Evolutionary conservation across 2,113 vertebrate species (phyloP), one percentile per base, ranked within the genome.

Genomic region (Salminus brasiliensis): DNA sequence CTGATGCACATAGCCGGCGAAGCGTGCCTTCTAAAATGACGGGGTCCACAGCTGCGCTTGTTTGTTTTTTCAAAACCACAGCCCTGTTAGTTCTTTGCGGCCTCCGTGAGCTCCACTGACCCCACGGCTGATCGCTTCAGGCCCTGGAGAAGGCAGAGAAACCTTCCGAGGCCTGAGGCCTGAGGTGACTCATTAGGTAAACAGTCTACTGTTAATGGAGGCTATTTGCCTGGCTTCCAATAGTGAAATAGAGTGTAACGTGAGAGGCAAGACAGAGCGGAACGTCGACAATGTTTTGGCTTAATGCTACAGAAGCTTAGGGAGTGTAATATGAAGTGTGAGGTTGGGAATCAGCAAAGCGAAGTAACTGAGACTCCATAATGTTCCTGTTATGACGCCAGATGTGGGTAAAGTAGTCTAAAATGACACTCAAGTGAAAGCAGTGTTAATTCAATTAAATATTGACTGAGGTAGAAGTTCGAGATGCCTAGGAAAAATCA

Each of bases 131-230:
- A 69, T 62, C 9, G 16, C 29, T 47, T 27, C 79, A 36, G 69
- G 53, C 13, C 12, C 25, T 7, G 45, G 53, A 67, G 57, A 70
- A 62, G 1, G 72, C 72, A n/a, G 74, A 75, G 57, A 57, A 83
- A 36, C 43, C 45, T 30, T 74, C 43, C 34, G 7, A 36, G 75
- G 30, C 1, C 43, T n/a, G 71, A 69, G 72, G 79, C 70, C 69
- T 36, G 63, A 53, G 53, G 73, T 82, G 79, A 82, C 81, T 85
- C 76, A 79, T 81, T 81, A 83, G 52, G 65, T 80, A 79, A 87
- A 83, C 83, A 85, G 67, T 80, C 65, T 72, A 47, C 75, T 53
- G 63, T 36, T 81, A 81, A 83, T 83, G 73, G 80, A 57, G 55
- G 7, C 71, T 73, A 16, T 83, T 76, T 77, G 36, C 72, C 55